These are phyloP conservation scores for Corythaixoides concolor DNA, from an alignment of 2,113 vertebrate species.

Conservation along the genomic window DNA sequence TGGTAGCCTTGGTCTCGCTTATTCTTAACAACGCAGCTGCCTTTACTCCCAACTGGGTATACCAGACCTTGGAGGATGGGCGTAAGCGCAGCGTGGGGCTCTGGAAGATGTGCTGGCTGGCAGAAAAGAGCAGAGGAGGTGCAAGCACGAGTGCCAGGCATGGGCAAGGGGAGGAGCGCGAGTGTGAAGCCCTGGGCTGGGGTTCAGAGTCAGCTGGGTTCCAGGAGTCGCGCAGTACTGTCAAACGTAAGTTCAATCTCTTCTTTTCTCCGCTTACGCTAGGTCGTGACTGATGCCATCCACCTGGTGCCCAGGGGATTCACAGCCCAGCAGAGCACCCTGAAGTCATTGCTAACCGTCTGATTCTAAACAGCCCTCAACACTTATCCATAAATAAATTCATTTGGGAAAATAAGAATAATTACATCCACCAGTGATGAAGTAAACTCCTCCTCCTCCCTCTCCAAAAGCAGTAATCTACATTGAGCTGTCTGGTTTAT, in stretches of 20 bases:
- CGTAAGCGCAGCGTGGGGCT: conserved; percentile 93
- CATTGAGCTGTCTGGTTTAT: not conserved
- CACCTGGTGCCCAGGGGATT: not conserved
- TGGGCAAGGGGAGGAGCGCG: conserved; percentile 69
- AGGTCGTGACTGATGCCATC: accelerated
- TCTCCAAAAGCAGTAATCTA: not conserved
- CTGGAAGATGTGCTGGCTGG: conserved; percentile 89
- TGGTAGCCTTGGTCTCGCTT: conserved; percentile 92
- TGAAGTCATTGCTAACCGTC: not conserved
- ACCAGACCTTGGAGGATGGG: conserved; percentile 90
- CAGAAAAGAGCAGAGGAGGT: conserved; percentile 73
- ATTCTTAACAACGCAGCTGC: conserved; percentile 93
- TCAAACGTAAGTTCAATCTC: conserved; percentile 88
- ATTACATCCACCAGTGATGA: not conserved
- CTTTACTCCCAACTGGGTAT: conserved; percentile 94
- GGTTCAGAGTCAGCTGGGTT: conserved; percentile 90
- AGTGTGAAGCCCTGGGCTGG: conserved; percentile 89
- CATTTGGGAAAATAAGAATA: not conserved
- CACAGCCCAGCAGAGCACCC: not conserved
- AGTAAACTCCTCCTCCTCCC: not conserved
- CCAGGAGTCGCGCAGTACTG: conserved; percentile 93
- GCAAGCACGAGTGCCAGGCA: conserved; percentile 56
- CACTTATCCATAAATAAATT: not conserved
- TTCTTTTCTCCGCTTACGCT: not conserved
- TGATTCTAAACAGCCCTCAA: not conserved